Evolutionary conservation across 1,140 invertebrate species (phyloP).

Genomic region (Aphidius gifuensis): DNA sequence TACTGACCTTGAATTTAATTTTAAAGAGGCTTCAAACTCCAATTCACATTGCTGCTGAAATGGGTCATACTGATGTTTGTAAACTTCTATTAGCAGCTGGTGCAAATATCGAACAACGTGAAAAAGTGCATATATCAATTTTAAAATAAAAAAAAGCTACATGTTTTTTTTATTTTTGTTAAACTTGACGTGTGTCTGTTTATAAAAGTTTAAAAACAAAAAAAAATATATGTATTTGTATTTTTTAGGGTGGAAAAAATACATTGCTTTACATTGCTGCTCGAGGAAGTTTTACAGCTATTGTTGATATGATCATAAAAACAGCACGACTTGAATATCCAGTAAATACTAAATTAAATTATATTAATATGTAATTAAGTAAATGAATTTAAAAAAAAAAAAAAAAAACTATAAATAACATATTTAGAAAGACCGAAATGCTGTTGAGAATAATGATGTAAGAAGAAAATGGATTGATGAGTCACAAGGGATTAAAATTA

Average conservation of each 20-base stretch:
- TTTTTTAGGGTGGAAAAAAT: conserved; percentile 56
- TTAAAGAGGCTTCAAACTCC: conserved; percentile 65
- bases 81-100: conserved; percentile 63
- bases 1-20: conserved; percentile 13
- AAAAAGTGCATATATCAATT: conserved; percentile 55
- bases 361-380: not conserved
- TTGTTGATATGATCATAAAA: conserved; percentile 80
- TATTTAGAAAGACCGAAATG: conserved; percentile 44
- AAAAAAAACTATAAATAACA: conserved; percentile 22
- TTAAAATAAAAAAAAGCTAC: not conserved
- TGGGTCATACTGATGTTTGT: conserved; percentile 66
- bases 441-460: conserved; percentile 40
- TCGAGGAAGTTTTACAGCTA: conserved; percentile 77
- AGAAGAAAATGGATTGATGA: conserved; percentile 41
- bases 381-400: not conserved
- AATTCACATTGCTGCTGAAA: conserved; percentile 68
- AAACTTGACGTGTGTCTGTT: not conserved
- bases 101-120: conserved; percentile 64
- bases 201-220: too few relatives aligned
- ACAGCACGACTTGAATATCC: conserved; percentile 64
- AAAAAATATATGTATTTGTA: conserved; percentile 15
- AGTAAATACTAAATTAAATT: conserved; percentile 17
- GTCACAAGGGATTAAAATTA: conserved; percentile 33
- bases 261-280: conserved; percentile 72
- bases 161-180: conserved; percentile 2